Evolutionary conservation across 2,888 invertebrate species (phyloP), one percentile per base, ranked within the genome.

Genomic region (Gymnocheta viridis): DNA sequence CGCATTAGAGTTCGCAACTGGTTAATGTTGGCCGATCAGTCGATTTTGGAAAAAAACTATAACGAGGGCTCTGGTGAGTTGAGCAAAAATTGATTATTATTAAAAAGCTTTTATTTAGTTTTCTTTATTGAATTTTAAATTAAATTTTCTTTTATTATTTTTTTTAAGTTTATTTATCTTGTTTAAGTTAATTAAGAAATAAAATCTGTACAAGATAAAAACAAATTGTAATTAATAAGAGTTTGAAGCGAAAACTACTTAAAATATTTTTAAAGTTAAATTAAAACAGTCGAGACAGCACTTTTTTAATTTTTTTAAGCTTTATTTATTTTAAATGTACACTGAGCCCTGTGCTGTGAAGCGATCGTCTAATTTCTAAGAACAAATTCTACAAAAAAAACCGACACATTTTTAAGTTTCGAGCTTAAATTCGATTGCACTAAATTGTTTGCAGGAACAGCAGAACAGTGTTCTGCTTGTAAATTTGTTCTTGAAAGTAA

Each of bases 1-100:
- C 89, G 92, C 56, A 92, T 92, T 67, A 89, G 91, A 7, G 91
- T 92, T n/a, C 91, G 91, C 58, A 91, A 92, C 84, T 92, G 91
- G 91, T 86, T 92, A 44, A 92, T 92, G 91, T 85, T 92, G 86
- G 91, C 92, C 7, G 91, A 92, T 89, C 90, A 91, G 70, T 91
- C 91, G 69, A 89, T 91, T 56, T 88, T 91, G 17, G 90, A 88
- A 78, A 88, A 88, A 41, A 89, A 90, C 54, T 80, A 64, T 60
- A 87, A 85, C 1, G 47, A 69, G 6, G 58, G 86, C 22, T 47
- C 89, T 88, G 90, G 90, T 90, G 69, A 73, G 81, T 84, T 73
- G 14, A 41, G n/a, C 14, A 22, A 44, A 0, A 69, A 12, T 6
- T 7, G n/a, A 9, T 49, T 29, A 19, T n/a, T 35, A 29, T 32